A percentile compares a stretch with the other conserved stretches of the same genome.
Evolutionary conservation across 1,140 invertebrate genomes (phyloP).

Genomic region (Lepidurus packardi): DNA sequence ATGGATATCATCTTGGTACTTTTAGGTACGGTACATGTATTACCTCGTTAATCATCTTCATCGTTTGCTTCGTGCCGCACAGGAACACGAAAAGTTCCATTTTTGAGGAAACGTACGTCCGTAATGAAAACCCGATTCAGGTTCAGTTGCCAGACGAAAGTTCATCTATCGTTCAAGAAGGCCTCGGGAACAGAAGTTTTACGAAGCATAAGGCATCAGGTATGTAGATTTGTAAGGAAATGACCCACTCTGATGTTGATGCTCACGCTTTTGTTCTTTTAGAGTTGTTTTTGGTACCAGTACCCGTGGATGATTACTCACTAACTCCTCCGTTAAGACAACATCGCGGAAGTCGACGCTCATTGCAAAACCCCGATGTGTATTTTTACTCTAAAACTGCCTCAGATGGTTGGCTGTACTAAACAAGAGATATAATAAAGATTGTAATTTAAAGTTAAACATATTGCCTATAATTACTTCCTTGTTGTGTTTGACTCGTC

Average conservation of each 20-base stretch:
- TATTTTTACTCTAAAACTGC: neutral
- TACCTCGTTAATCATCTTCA: neutral
- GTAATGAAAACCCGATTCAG: neutral
- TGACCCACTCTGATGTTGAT: neutral
- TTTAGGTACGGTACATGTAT: neutral
- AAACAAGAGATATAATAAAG: neutral
- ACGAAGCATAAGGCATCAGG: neutral
- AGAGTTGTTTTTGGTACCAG: neutral
- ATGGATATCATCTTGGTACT: neutral
- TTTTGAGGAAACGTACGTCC: neutral
- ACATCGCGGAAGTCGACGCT: constrained; percentile 5
- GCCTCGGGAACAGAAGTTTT: neutral
- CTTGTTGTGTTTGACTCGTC: no score
- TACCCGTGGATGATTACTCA: neutral
- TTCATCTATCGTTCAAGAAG: constrained; percentile 13
- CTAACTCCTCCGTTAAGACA: neutral
- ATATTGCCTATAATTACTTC: no score
- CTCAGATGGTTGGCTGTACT: neutral
- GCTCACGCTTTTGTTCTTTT: neutral
- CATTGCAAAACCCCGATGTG: neutral
- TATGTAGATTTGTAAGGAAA: neutral
- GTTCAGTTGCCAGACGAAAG: neutral
- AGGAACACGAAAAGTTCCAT: neutral
- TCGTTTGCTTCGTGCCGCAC: neutral
- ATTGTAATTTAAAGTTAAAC: no score